phyloP scores from a whole-genome alignment of 2,888 invertebrate genomes.

The Terebella lapidaria region DNA sequence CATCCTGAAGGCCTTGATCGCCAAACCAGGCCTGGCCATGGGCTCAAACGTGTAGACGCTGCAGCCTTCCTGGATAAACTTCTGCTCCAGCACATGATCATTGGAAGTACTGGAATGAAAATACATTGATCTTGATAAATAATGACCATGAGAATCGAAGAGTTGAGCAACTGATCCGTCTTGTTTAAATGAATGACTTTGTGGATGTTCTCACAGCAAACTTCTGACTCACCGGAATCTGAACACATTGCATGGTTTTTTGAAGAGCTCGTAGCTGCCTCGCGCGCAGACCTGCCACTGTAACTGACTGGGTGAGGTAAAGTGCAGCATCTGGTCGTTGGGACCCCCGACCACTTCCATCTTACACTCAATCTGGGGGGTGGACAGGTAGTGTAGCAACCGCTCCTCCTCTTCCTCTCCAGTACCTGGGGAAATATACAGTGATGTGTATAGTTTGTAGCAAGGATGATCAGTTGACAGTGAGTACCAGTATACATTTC shows the following conservation, averaged over 20 bases:
- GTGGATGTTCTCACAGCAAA: too few relatives aligned
- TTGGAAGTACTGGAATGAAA: background rate
- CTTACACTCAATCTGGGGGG: background rate
- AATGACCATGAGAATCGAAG: too few relatives aligned
- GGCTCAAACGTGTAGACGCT: background rate
- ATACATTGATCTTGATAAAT: too few relatives aligned
- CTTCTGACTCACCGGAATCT: background rate
- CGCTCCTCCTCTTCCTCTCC: background rate
- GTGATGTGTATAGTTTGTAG: background rate
- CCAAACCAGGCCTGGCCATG: background rate
- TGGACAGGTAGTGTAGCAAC: background rate
- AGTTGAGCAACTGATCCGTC: too few relatives aligned
- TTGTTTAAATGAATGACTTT: too few relatives aligned
- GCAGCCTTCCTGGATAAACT: background rate
- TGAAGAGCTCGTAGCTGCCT: background rate
- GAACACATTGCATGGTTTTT: background rate
- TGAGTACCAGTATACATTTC: too few relatives aligned
- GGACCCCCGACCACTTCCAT: background rate
- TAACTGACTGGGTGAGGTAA: background rate
- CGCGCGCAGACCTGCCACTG: background rate
- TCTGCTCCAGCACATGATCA: background rate
- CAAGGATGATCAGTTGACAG: too few relatives aligned
- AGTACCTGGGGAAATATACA: too few relatives aligned
- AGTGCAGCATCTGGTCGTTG: background rate
- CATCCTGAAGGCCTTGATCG: background rate